These are phyloP conservation scores for Marcusenius ussheri DNA, from an alignment of 2,113 vertebrate species.

Conservation along the genomic window DNA sequence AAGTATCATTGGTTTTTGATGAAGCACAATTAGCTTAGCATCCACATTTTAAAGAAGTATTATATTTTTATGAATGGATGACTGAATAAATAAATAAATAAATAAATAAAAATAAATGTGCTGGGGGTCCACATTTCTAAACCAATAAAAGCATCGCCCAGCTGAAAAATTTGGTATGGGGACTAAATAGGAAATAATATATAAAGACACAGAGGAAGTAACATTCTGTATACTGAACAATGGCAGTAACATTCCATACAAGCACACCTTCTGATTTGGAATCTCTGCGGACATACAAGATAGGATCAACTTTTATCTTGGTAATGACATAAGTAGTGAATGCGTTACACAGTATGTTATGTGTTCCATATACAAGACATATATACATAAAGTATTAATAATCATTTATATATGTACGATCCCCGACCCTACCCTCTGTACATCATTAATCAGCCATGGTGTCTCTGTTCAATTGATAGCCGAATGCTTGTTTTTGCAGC, in stretches of 20 bases:
- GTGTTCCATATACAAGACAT: neutral
- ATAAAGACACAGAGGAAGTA: too few relatives aligned
- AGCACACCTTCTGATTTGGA: neutral
- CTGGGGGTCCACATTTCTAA: too few relatives aligned
- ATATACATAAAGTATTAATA: neutral
- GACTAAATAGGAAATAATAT: too few relatives aligned
- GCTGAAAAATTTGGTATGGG: too few relatives aligned
- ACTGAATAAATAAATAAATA: too few relatives aligned
- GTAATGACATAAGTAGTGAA: neutral
- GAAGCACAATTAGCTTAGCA: too few relatives aligned
- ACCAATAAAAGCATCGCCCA: too few relatives aligned
- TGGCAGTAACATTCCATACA: neutral
- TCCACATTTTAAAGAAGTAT: too few relatives aligned
- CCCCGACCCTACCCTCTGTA: neutral
- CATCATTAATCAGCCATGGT: neutral
- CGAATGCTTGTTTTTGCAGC: neutral
- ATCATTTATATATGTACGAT: neutral
- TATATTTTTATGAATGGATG: too few relatives aligned
- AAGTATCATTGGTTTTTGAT: too few relatives aligned
- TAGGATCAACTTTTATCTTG: neutral
- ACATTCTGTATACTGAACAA: neutral
- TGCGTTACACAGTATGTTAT: neutral
- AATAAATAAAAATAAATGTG: too few relatives aligned
- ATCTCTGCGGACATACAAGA: neutral
- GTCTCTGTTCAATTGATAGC: too few relatives aligned